Percentiles rank a stretch among this genome's conserved stretches.
These are phyloP conservation scores for Eristalis arbustorum DNA, from an alignment of 2,888 invertebrate genomes.

Conservation along the genomic window DNA sequence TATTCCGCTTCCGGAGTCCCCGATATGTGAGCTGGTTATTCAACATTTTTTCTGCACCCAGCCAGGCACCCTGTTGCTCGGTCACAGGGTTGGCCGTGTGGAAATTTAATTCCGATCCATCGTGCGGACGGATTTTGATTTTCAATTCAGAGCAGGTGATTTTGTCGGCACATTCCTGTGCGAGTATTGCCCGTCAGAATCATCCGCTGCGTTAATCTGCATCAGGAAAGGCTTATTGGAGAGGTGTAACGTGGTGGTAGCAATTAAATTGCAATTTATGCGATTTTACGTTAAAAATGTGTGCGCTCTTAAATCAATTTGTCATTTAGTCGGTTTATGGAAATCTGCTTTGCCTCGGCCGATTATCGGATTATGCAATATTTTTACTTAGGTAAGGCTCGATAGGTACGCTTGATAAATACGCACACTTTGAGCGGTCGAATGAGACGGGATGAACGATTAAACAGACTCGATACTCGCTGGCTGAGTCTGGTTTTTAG, in stretches of 20 bases:
- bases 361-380: conserved; percentile 53
- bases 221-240: conserved; percentile 21
- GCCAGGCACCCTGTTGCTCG: conserved; percentile 57
- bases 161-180: neutral
- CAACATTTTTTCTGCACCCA: conserved; percentile 11
- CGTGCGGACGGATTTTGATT: conserved; percentile 31
- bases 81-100: conserved; percentile 16
- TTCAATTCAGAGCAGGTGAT: conserved; percentile 47
- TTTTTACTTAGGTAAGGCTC: conserved; percentile 16
- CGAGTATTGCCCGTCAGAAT: conserved; percentile 1
- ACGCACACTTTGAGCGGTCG: neutral
- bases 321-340: conserved; percentile 63
- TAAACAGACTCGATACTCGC: neutral
- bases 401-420: neutral
- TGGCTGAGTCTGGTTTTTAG: neutral
- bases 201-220: conserved; percentile 31
- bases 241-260: conserved; percentile 12
- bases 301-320: conserved; percentile 54
- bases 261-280: conserved; percentile 68
- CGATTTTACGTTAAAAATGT: conserved; percentile 48
- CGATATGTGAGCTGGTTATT: neutral
- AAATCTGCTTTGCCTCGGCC: conserved; percentile 28
- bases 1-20: conserved; percentile 55
- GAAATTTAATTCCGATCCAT: conserved; percentile 18
- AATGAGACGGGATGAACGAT: neutral